Percentiles rank a stretch among this genome's conserved stretches.
phyloP scores from a whole-genome alignment of 2,113 vertebrate genomes.

The Pteropus alecto region DNA sequence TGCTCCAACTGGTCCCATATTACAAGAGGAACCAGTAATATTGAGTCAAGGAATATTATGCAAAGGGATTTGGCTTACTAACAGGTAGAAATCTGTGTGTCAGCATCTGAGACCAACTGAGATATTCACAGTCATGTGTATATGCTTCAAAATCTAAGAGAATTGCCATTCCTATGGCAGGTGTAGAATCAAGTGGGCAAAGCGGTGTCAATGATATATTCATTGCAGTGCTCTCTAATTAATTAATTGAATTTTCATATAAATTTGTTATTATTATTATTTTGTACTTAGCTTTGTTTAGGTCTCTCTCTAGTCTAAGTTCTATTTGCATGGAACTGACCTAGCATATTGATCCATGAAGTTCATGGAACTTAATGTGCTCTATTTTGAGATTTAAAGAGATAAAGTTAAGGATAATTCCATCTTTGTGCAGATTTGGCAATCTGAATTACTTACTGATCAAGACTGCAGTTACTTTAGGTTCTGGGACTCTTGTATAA shows the following conservation, averaged over 20 bases:
- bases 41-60: background rate
- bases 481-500: background rate
- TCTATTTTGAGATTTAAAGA: conserved; percentile 51
- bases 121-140: background rate
- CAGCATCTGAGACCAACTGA: background rate
- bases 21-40: background rate
- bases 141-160: background rate
- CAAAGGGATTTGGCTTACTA: background rate
- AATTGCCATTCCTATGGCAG: background rate
- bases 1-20: background rate
- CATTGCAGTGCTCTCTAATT: background rate
- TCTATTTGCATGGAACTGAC: background rate
- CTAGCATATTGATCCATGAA: background rate
- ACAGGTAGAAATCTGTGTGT: background rate
- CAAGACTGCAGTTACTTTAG: conserved; percentile 2
- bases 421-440: background rate
- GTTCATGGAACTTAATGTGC: background rate
- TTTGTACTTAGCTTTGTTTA: background rate
- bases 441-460: conserved; percentile 10
- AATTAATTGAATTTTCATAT: background rate
- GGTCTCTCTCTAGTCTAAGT: background rate
- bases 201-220: background rate
- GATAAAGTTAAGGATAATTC: conserved; percentile 14
- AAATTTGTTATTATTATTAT: background rate
- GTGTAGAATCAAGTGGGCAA: background rate